These are phyloP conservation scores for Calephelis nemesis DNA, from an alignment of 1,140 invertebrate species.

Conservation along the genomic window DNA sequence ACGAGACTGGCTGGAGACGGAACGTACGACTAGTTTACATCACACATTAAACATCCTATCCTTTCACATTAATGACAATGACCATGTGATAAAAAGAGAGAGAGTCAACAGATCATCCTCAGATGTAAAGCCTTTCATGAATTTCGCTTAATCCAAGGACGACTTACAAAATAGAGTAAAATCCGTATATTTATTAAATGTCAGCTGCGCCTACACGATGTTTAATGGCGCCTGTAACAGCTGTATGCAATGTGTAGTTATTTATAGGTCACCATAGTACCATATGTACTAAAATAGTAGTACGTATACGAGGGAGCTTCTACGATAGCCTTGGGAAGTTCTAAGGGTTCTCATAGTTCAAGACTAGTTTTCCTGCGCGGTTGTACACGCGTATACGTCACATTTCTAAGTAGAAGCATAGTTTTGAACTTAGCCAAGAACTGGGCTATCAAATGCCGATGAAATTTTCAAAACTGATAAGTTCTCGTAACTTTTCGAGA, in stretches of 20 bases:
- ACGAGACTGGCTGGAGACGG: slow-evolving; percentile 71
- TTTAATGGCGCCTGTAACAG: slow-evolving; percentile 41
- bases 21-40: slow-evolving; percentile 39
- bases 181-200: slow-evolving; percentile 50
- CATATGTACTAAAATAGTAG: slow-evolving; percentile 23
- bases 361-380: too few species aligned
- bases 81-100: slow-evolving; percentile 40
- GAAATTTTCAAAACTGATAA: too few species aligned
- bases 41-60: slow-evolving; percentile 47
- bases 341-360: too few species aligned
- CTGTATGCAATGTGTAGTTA: slow-evolving; percentile 44
- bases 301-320: not conserved
- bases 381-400: too few species aligned
- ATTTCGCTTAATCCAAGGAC: slow-evolving; percentile 58
- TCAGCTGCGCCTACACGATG: slow-evolving; percentile 44
- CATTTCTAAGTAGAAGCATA: too few species aligned
- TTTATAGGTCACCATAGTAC: slow-evolving; percentile 43
- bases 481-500: too few species aligned
- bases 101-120: slow-evolving; percentile 37
- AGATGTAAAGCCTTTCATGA: slow-evolving; percentile 55
- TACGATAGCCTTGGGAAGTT: not conserved
- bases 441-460: too few species aligned
- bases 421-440: too few species aligned
- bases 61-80: slow-evolving; percentile 40
- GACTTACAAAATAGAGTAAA: slow-evolving; percentile 54